These are phyloP conservation scores for Maccullochella peelii DNA, from an alignment of 2,113 vertebrate genomes.

Conservation along the genomic window DNA sequence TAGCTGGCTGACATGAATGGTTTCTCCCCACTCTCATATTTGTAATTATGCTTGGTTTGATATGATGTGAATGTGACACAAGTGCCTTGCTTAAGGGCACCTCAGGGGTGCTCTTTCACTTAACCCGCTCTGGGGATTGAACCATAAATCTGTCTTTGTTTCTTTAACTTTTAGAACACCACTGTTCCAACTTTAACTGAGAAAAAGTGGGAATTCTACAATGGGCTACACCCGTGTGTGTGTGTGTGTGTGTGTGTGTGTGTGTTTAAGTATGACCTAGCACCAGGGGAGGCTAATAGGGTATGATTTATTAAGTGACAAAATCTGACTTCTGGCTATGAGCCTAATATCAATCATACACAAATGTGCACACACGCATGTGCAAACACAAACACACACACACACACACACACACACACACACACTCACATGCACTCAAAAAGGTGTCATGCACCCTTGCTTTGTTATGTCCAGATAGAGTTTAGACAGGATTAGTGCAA, in stretches of 20 bases:
- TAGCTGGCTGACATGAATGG: not conserved
- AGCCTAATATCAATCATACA: constrained; percentile 9
- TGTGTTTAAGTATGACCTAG: not conserved
- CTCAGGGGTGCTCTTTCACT: not conserved
- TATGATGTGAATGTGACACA: not conserved
- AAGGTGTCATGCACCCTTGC: not conserved
- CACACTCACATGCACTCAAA: not conserved
- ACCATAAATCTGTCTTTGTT: not conserved
- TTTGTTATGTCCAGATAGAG: constrained; percentile 7
- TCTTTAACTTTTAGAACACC: not conserved
- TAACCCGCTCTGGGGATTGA: not conserved
- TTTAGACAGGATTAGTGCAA: constrained; percentile 12
- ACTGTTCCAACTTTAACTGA: not conserved
- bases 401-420: not conserved
- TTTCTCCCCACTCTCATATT: too few relatives aligned
- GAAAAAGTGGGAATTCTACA: not conserved
- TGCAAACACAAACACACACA: not conserved
- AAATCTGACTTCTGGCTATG: constrained; percentile 25
- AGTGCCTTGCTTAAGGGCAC: not conserved
- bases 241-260: constrained; percentile 19
- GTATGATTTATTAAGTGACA: constrained; percentile 51
- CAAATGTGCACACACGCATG: not conserved
- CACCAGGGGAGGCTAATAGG: constrained; percentile 38
- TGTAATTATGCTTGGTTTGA: not conserved
- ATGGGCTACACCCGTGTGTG: not conserved